These are phyloP conservation scores for Amphipoea oculea DNA, from an alignment of 2,888 invertebrate species.

Conservation along the genomic window DNA sequence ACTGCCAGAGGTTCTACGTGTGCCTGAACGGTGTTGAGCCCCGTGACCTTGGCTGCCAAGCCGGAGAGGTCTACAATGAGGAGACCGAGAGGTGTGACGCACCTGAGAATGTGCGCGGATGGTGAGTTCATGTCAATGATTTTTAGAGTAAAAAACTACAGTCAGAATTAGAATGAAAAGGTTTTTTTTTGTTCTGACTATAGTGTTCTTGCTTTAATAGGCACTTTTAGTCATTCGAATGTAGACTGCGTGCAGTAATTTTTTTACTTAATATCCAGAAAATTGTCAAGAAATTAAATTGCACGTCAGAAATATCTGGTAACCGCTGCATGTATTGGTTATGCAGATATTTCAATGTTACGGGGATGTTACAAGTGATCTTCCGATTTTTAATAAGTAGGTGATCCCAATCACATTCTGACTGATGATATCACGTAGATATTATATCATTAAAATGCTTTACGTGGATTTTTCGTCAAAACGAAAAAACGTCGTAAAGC, in stretches of 20 bases:
- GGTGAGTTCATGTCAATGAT: conserved; percentile 89
- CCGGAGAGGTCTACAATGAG: conserved; percentile 98
- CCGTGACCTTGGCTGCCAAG: conserved; percentile 96
- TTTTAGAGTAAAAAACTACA: neutral
- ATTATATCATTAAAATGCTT: neutral
- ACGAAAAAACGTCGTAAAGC: too few relatives aligned
- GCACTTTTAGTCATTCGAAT: neutral
- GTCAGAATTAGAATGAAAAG: neutral
- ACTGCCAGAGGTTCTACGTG: conserved; percentile 98
- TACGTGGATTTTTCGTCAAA: too few relatives aligned
- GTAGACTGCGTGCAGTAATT: neutral
- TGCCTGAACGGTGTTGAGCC: conserved; percentile 96
- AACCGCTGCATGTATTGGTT: neutral
- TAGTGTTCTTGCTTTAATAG: neutral
- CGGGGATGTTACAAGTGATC: too few relatives aligned
- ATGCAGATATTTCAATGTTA: neutral
- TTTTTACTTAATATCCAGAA: neutral
- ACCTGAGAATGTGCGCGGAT: conserved; percentile 97
- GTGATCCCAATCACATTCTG: neutral
- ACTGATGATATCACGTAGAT: neutral
- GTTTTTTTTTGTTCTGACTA: neutral
- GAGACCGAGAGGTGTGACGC: conserved; percentile 95
- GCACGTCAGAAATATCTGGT: neutral
- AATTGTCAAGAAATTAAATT: neutral
- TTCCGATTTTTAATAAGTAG: neutral